These are phyloP conservation scores for Timema podura DNA, from an alignment of 2,888 invertebrate species.

Conservation along the genomic window DNA sequence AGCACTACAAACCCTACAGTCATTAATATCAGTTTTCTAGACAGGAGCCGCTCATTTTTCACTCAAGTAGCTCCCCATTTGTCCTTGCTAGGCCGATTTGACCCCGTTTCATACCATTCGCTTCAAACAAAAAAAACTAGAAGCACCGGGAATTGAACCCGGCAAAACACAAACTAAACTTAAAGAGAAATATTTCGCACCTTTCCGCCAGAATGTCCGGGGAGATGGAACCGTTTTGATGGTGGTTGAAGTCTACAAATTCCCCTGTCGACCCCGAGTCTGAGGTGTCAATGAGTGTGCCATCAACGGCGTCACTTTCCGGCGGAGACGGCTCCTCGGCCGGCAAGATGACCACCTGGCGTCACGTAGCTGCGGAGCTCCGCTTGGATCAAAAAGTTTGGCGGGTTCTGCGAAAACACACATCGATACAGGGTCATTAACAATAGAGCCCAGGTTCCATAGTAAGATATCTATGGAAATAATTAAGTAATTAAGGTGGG, in stretches of 20 bases:
- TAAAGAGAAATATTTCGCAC: conserved; percentile 35
- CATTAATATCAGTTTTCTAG: no score
- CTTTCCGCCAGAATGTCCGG: conserved; percentile 49
- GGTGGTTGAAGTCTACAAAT: conserved; percentile 36
- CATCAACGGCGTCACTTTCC: conserved; percentile 52
- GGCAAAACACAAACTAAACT: not conserved
- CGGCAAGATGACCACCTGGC: conserved; percentile 84
- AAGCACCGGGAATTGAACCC: not conserved
- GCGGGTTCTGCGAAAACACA: conserved; percentile 62
- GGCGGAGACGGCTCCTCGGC: conserved; percentile 57
- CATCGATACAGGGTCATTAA: no score
- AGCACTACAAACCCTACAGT: no score
- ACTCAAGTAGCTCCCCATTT: no score
- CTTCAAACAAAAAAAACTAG: not conserved
- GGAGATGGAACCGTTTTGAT: conserved; percentile 47
- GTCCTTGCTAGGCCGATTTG: no score
- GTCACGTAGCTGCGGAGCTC: conserved; percentile 92
- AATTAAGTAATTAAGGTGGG: no score
- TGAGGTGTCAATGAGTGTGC: conserved; percentile 64
- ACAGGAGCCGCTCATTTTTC: no score
- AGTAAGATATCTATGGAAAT: no score
- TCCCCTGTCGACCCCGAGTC: conserved; percentile 49
- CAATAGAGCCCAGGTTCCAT: no score
- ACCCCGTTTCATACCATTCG: no score
- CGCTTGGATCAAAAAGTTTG: conserved; percentile 89